Evolutionary conservation across 2,888 invertebrate species (phyloP), one percentile per base, ranked within the genome.

Genomic region (Agriopis aurantiaria): DNA sequence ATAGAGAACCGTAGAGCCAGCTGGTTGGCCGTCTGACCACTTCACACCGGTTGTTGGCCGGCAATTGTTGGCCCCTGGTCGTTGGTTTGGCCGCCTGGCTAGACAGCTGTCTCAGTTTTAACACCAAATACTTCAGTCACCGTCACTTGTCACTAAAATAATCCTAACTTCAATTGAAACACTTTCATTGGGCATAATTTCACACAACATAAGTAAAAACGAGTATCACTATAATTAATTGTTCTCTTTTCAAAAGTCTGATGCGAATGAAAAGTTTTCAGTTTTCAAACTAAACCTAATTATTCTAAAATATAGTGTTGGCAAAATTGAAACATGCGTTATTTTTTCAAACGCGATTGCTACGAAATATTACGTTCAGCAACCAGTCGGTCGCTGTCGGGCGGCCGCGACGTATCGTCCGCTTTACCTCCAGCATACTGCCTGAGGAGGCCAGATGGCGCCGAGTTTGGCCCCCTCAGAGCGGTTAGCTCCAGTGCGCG

Each of bases 401-500:
- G 52, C 8, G 43, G 43, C 41, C 61, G 51, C 56, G 49, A 52
- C 57, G 55, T 23, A 48, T 14, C 56, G 33, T 17, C 17, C 12
- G 45, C 40, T 12, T 9, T 8, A 43, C 41, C 48, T 49, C 11
- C 12, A 33, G n/a, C 60, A 17, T 23, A 67, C 67, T 66, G 45
- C 56, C 40, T 11, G 53, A 53, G 14, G 43, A 53, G 45, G 53
- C 40, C 45, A 53, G 58, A 46, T 58, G 23, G 23, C 58, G 46
- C 58, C 58, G 58, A 46, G 23, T 61, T 61, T 61, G 51, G 48
- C 49, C 59, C 59, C 33, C 49, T 61, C 11, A 14, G n/a, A 33
- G 60, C 52, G 43, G 62, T 33, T n/a, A 45, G 61, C 43, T 12
- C 14, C 62, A 53, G 10, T 69, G 69, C 69, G 69, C 69, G 69